These are phyloP conservation scores for Gallinago solitaria DNA, from an alignment of 2,797 vertebrate genomes.

Conservation along the genomic window DNA sequence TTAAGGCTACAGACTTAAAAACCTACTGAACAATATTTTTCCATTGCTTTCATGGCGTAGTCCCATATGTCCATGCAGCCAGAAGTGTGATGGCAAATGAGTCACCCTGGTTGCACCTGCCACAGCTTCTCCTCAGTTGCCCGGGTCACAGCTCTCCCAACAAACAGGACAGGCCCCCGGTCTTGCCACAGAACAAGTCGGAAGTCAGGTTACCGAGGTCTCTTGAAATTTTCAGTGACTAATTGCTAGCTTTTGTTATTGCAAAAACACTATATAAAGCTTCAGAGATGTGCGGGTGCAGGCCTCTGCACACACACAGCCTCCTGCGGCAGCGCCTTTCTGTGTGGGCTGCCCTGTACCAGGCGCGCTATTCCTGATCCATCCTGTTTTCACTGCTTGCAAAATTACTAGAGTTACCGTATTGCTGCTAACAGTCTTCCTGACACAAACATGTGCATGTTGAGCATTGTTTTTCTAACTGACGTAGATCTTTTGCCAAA, in stretches of 20 bases:
- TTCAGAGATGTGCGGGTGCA: accelerated
- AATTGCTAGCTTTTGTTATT: background rate
- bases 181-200: background rate
- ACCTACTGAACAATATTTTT: background rate
- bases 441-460: background rate
- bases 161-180: accelerated
- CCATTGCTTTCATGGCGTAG: background rate
- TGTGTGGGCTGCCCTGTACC: background rate
- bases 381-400: background rate
- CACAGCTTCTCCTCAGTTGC: background rate
- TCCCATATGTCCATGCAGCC: background rate
- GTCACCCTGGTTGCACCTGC: background rate
- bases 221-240: background rate
- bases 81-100: background rate
- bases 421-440: constrained; percentile 24
- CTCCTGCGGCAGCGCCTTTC: background rate
- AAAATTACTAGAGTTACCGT: background rate
- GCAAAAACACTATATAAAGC: background rate
- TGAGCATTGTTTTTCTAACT: constrained; percentile 4
- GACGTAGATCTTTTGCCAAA: background rate
- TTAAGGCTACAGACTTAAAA: background rate
- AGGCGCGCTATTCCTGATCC: background rate
- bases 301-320: background rate
- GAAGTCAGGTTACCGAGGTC: background rate
- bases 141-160: background rate